phyloP scores from a whole-genome alignment of 2,113 vertebrate genomes.

The Sinocyclocheilus maitianheensis region DNA sequence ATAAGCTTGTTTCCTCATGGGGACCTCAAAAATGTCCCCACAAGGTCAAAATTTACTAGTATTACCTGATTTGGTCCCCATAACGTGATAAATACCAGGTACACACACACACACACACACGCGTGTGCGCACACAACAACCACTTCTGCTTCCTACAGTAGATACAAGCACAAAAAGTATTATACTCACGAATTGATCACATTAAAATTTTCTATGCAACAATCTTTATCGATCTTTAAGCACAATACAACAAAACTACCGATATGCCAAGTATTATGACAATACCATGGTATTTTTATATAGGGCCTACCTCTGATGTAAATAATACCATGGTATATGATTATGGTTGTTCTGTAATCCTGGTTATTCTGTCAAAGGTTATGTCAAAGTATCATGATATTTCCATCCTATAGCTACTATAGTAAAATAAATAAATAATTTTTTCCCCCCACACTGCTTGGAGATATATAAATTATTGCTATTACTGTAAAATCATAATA shows the following conservation, averaged over 20 bases:
- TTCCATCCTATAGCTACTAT: too few species aligned
- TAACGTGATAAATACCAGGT: too few species aligned
- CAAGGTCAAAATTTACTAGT: too few species aligned
- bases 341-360: not conserved
- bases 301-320: not conserved
- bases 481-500: too few species aligned
- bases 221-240: not conserved
- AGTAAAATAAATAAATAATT: too few species aligned
- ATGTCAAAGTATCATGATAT: not conserved
- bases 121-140: not conserved
- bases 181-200: not conserved
- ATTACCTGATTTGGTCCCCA: too few species aligned
- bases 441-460: too few species aligned
- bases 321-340: not conserved
- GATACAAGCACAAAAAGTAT: not conserved
- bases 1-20: too few species aligned
- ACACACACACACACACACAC: conserved; percentile 3
- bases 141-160: not conserved
- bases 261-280: not conserved
- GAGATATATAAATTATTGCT: too few species aligned
- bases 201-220: not conserved
- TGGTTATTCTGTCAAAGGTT: not conserved
- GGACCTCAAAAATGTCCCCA: too few species aligned
- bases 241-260: not conserved
- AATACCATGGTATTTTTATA: not conserved